Conservation (phyloP, 2,888 invertebrate genomes). For the Halocaridina rubra region DNA sequence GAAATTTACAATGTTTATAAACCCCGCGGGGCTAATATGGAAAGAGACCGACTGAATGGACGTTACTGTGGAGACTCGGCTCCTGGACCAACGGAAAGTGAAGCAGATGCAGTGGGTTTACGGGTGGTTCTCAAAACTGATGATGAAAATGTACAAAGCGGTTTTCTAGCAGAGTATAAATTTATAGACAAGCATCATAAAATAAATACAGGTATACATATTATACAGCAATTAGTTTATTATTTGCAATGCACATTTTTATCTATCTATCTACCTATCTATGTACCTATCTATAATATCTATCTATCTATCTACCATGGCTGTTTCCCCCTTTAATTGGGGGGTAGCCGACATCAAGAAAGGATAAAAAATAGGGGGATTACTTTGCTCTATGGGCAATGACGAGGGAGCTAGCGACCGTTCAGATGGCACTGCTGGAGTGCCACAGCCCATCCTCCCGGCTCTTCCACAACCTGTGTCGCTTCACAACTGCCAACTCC, state of each 20-base stretch:
- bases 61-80: constrained; percentile 91
- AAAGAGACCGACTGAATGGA: constrained; percentile 85
- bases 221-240: background rate
- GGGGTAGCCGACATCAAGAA: no score
- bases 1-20: constrained; percentile 90
- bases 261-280: background rate
- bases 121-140: constrained; percentile 91
- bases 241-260: background rate
- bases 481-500: no score
- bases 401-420: no score
- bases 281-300: background rate
- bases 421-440: no score
- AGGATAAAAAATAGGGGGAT: no score
- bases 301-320: background rate
- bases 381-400: no score
- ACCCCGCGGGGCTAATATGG: constrained; percentile 71
- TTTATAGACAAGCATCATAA: constrained; percentile 90
- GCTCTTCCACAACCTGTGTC: no score
- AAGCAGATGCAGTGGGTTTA: constrained; percentile 86
- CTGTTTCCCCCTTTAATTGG: no score
- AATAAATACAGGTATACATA: constrained; percentile 73
- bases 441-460: no score
- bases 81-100: constrained; percentile 95
- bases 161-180: constrained; percentile 95
- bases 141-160: constrained; percentile 87